Percentiles rank a stretch among this genome's conserved stretches.
Evolutionary conservation across 1,140 invertebrate genomes (phyloP).

Genomic region (Himalopsyche phryganea): DNA sequence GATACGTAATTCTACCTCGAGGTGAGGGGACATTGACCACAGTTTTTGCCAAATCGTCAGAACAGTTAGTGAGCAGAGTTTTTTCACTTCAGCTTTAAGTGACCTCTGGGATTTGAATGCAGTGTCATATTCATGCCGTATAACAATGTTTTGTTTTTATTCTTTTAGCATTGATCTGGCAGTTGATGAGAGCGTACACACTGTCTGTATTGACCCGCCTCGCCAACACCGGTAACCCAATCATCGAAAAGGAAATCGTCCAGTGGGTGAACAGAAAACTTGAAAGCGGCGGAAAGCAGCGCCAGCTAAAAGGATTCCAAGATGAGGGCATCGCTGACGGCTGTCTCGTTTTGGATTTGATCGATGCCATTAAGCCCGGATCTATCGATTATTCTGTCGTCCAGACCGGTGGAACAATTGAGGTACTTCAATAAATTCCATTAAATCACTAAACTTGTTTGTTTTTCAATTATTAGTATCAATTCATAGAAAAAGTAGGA

Average conservation of each 20-base stretch:
- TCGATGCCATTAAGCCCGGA: constrained; percentile 94
- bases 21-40: too few relatives aligned
- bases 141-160: too few relatives aligned
- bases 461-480: too few relatives aligned
- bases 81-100: too few relatives aligned
- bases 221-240: constrained; percentile 80
- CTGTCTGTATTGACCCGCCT: constrained; percentile 87
- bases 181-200: constrained; percentile 98
- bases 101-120: too few relatives aligned
- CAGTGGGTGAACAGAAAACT: constrained; percentile 97
- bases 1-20: too few relatives aligned
- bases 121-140: too few relatives aligned
- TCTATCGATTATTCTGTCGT: constrained; percentile 93
- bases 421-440: too few relatives aligned
- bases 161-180: constrained; percentile 85
- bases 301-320: constrained; percentile 82
- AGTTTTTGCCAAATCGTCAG: too few relatives aligned
- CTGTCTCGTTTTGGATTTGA: constrained; percentile 88
- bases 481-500: too few relatives aligned
- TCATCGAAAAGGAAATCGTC: constrained; percentile 94
- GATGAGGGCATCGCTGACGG: constrained; percentile 83
- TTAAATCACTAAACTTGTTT: too few relatives aligned
- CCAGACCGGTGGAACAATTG: constrained; percentile 68
- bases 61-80: too few relatives aligned
- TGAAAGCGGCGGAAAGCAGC: constrained; percentile 70